phyloP scores from a whole-genome alignment of 2,113 vertebrate genomes.

The Chroicocephalus ridibundus region DNA sequence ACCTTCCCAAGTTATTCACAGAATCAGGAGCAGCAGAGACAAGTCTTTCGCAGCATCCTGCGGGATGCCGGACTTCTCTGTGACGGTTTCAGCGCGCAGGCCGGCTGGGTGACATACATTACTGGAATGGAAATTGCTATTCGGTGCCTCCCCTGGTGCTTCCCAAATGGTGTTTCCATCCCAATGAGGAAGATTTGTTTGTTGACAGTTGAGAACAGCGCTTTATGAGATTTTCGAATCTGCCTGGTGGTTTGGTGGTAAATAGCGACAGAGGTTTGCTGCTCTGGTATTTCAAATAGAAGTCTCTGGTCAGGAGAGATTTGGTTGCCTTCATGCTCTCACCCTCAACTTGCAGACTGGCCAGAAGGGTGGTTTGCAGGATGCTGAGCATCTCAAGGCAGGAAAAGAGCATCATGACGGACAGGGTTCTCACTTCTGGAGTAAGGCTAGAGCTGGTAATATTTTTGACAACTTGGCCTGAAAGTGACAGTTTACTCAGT shows the following conservation, averaged over 20 bases:
- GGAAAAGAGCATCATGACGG: not conserved
- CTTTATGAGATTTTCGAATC: not conserved
- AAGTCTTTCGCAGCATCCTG: not conserved
- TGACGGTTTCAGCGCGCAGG: not conserved
- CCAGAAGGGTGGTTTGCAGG: not conserved
- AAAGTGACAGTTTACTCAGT: not conserved
- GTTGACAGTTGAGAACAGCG: not conserved
- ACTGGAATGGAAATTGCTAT: not conserved
- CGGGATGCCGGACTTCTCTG: not conserved
- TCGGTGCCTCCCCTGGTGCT: not conserved
- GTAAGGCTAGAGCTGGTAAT: not conserved
- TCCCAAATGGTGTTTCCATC: not conserved
- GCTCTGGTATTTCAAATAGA: not conserved
- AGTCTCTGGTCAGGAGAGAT: not conserved
- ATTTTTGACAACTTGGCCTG: not conserved
- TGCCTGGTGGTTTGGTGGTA: not conserved
- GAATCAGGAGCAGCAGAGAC: not conserved
- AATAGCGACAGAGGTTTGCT: not conserved
- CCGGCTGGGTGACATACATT: not conserved
- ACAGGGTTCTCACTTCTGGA: not conserved
- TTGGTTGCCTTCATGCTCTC: not conserved
- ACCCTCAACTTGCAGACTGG: not conserved
- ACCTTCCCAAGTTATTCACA: not conserved
- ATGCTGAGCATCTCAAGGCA: not conserved
- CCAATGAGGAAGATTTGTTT: accelerated